Conservation (phyloP, 2,113 vertebrate genomes). For the Loxodonta africana region DNA sequence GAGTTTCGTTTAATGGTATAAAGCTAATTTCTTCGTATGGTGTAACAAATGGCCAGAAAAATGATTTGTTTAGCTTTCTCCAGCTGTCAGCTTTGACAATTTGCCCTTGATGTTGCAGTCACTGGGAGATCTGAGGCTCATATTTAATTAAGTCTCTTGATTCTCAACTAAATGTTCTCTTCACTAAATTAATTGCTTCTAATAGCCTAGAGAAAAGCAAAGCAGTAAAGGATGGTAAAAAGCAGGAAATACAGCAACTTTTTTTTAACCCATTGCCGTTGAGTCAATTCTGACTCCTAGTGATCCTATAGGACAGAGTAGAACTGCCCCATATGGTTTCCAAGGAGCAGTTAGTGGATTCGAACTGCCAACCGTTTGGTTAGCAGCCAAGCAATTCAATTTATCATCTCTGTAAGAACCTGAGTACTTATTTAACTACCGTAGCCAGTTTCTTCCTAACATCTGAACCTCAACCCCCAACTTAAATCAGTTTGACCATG, state of each 20-base stretch:
- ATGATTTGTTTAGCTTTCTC: slow-evolving; percentile 57
- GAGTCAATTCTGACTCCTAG: no score
- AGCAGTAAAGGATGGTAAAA: slow-evolving; percentile 59
- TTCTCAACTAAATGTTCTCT: slow-evolving; percentile 51
- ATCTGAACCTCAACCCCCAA: background rate
- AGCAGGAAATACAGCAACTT: slow-evolving; percentile 21
- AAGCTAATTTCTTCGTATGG: slow-evolving; percentile 35
- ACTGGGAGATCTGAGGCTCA: slow-evolving; percentile 9
- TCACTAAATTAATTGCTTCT: slow-evolving; percentile 65
- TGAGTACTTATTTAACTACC: background rate
- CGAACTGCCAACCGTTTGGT: no score
- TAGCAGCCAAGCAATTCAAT: background rate
- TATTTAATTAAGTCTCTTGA: slow-evolving; percentile 32
- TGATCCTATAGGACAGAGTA: no score
- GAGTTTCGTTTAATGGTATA: slow-evolving; percentile 41
- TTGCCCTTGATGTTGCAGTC: slow-evolving; percentile 14
- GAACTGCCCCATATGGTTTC: no score
- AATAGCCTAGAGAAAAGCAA: slow-evolving; percentile 41
- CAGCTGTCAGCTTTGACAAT: slow-evolving; percentile 53
- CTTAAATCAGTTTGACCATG: background rate
- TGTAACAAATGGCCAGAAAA: slow-evolving; percentile 48
- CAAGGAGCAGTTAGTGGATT: no score
- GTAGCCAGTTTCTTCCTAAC: background rate
- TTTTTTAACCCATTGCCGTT: background rate
- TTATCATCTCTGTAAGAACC: slow-evolving; percentile 55